Conservation (phyloP, 2,888 invertebrate species). For the Notocelia uddmanniana region DNA sequence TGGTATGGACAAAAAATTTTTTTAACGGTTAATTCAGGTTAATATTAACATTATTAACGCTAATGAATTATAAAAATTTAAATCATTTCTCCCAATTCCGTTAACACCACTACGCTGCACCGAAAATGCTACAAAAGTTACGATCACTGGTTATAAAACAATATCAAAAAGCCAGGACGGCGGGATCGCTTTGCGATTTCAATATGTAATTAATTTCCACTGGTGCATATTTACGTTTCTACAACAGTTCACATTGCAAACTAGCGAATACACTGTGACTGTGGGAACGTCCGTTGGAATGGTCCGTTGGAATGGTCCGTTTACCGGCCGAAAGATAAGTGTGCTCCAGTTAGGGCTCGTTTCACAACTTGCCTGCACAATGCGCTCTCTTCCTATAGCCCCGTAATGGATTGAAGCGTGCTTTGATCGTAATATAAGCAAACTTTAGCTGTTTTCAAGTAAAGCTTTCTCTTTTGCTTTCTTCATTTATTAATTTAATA, state of each 20-base stretch:
- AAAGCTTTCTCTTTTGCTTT: no score
- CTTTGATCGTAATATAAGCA: conserved; percentile 30
- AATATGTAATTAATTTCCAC: background rate
- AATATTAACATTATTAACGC: no score
- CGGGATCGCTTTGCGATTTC: background rate
- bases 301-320: conserved; percentile 19
- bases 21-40: no score
- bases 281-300: conserved; percentile 31
- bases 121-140: no score
- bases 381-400: conserved; percentile 39
- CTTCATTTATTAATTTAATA: no score
- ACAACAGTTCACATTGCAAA: conserved; percentile 7
- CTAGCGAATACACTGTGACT: conserved; percentile 9
- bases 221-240: background rate
- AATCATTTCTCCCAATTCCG: no score
- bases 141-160: background rate
- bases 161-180: background rate
- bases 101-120: no score
- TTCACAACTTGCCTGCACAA: conserved; percentile 37
- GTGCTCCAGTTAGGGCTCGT: conserved; percentile 39
- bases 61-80: no score
- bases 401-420: background rate
- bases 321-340: conserved; percentile 28
- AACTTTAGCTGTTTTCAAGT: conserved; percentile 2
- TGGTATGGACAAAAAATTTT: no score